Base-by-base conservation (phyloP, 2,113 vertebrate genomes). In the Chiloscyllium plagiosum region DNA sequence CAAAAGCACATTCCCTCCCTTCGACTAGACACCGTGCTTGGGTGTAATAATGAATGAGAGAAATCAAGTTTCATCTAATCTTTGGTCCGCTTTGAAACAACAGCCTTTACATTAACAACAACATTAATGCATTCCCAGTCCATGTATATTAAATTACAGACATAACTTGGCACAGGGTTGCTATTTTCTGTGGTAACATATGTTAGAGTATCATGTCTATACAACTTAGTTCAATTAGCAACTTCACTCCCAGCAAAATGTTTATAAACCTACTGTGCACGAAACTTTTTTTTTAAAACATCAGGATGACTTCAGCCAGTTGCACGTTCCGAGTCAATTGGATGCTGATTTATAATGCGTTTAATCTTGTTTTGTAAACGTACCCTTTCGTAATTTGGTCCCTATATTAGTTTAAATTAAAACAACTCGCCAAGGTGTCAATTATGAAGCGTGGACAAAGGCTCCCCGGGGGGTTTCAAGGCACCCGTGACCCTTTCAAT, bases 351-450 rank as follows among this genome's bases (percentile, higher is more conserved):
- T 95, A 7, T 19, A 76, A 47, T 29, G 22, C 26, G 33, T 33
- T 52, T 33, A 2, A 87, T 24, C 83, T 97, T 97, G 97, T 96
- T 96, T 96, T 96, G 96, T 96, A 96, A 98, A 97, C 97, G 97
- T 97, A 97, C 98, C 97, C 96, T 97, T 97, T 97, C 96, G 96
- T 97, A 96, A 96, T 96, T 97, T 97, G 97, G 96, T 96, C 97
- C 97, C 97, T 96, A 37, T 76, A 22, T 76, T 33, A 29, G 96
- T 56, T 83, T 96, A 97, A 97, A 97, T 97, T 96, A 96, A 97
- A 96, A 97, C 97, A 97, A 96, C 52, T 95, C 33, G 94, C 97
- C 96, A 12, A 97, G 96, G 97, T 98, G 97, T 97, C 97, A 97
- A 96, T 97, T 96, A 96, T 97, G 96, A 96, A 96, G 96, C 87